A percentile compares a stretch with the other conserved stretches of the same genome.
phyloP scores from a whole-genome alignment of 2,113 vertebrate genomes.

The Hiodon tergisus region DNA sequence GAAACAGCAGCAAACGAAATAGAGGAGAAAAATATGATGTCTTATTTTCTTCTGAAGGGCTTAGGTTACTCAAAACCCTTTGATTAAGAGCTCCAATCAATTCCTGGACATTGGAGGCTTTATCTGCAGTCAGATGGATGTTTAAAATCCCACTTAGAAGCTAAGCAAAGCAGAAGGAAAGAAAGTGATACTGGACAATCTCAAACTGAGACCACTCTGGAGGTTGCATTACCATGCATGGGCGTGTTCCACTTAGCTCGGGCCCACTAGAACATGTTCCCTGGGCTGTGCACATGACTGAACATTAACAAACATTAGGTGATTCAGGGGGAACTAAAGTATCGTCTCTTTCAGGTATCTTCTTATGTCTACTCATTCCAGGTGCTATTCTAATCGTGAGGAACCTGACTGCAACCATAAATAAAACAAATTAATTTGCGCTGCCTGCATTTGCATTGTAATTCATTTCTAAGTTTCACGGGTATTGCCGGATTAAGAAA shows the following conservation, averaged over 20 bases:
- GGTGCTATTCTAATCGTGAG: constrained; percentile 8
- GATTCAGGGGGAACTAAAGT: constrained; percentile 10
- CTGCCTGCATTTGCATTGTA: not conserved
- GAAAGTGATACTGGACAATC: not conserved
- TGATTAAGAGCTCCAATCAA: not conserved
- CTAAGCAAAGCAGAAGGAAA: not conserved
- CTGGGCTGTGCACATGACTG: not conserved
- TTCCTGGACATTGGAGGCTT: not conserved
- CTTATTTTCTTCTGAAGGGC: too few species aligned
- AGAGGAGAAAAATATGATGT: too few species aligned
- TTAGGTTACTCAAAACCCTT: not conserved
- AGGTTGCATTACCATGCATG: not conserved
- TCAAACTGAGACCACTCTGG: not conserved
- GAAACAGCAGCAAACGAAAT: too few species aligned
- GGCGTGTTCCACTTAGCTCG: not conserved
- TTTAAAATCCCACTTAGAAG: not conserved
- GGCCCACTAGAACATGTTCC: constrained; percentile 5
- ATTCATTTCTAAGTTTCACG: constrained; percentile 12
- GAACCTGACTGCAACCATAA: not conserved
- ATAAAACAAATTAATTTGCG: constrained; percentile 14
- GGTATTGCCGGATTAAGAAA: too few species aligned
- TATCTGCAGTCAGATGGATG: not conserved
- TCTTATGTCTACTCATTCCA: constrained; percentile 16
- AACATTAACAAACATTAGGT: constrained; percentile 9
- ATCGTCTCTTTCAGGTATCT: constrained; percentile 2